Conservation (phyloP, 2,797 vertebrate species). For the Limosa lapponica region DNA sequence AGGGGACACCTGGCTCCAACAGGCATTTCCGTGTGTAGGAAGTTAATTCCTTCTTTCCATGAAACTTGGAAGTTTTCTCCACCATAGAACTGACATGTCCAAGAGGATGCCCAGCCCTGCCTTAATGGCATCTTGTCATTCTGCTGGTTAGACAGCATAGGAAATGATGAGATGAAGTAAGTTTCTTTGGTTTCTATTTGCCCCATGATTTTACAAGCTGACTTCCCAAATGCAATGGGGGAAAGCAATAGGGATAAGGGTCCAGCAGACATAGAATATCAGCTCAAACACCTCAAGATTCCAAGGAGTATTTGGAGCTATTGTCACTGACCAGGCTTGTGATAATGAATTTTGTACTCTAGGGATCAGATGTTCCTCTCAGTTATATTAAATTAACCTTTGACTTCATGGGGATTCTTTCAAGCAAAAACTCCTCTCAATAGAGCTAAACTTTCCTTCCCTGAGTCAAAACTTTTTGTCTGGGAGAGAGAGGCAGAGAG, state of each 20-base stretch:
- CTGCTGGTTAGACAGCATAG: background rate
- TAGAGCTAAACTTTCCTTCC: background rate
- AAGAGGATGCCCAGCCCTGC: background rate
- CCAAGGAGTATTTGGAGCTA: background rate
- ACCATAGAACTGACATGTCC: background rate
- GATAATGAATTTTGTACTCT: background rate
- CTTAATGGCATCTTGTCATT: background rate
- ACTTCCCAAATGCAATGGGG: background rate
- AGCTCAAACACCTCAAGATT: background rate
- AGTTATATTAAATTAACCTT: slow-evolving; percentile 2
- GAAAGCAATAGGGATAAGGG: background rate
- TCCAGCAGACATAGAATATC: background rate
- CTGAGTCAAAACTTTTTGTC: background rate
- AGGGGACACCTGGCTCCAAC: background rate
- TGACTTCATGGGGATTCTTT: background rate
- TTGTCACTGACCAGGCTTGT: background rate
- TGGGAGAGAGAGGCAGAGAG: background rate
- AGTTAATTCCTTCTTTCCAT: background rate
- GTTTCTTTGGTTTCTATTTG: background rate
- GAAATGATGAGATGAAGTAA: background rate
- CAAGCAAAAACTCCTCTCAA: background rate
- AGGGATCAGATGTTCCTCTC: background rate
- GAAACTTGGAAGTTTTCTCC: background rate
- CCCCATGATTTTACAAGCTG: background rate
- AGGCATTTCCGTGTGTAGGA: background rate